A percentile compares a stretch with the other conserved stretches of the same genome.
phyloP scores from a whole-genome alignment of 2,888 invertebrate species.

The Drosophila mercatorum region DNA sequence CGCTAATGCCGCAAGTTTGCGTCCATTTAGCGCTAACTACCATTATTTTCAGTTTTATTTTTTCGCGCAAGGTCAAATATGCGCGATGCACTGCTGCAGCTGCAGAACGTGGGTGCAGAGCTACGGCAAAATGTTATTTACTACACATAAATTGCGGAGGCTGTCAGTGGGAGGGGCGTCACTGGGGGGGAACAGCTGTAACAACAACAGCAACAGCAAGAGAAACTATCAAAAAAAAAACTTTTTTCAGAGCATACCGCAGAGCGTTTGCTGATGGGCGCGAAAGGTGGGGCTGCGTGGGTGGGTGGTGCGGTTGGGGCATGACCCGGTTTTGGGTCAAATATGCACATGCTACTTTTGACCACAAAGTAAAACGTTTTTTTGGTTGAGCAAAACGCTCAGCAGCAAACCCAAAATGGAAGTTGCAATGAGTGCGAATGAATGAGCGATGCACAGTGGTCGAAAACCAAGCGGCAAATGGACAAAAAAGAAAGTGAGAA shows the following conservation, averaged over 20 bases:
- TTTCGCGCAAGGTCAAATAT: constrained; percentile 64
- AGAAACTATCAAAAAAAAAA: constrained; percentile 63
- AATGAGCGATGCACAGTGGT: constrained; percentile 38
- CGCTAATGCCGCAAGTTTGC: constrained; percentile 69
- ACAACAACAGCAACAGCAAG: constrained; percentile 12
- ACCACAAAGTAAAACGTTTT: constrained; percentile 80
- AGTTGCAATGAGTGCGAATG: constrained; percentile 67
- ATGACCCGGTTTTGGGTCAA: constrained; percentile 54
- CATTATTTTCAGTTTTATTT: constrained; percentile 71
- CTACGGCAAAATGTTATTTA: constrained; percentile 72
- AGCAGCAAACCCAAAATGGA: constrained; percentile 66
- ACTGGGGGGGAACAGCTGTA: constrained; percentile 9
- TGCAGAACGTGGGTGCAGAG: constrained; percentile 23
- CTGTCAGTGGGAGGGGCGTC: background rate
- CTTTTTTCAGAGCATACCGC: constrained; percentile 53
- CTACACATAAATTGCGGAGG: constrained; percentile 71
- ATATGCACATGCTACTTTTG: constrained; percentile 79
- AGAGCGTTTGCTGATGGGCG: constrained; percentile 61
- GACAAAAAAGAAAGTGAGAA: background rate
- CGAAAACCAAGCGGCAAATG: background rate
- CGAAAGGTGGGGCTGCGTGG: background rate
- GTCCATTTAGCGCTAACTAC: constrained; percentile 70
- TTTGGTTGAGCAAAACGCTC: constrained; percentile 65
- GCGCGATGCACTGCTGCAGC: constrained; percentile 28
- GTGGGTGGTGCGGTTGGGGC: constrained; percentile 6